phyloP scores from a whole-genome alignment of 2,888 invertebrate species.

The Hemicrepidius hirtus region DNA sequence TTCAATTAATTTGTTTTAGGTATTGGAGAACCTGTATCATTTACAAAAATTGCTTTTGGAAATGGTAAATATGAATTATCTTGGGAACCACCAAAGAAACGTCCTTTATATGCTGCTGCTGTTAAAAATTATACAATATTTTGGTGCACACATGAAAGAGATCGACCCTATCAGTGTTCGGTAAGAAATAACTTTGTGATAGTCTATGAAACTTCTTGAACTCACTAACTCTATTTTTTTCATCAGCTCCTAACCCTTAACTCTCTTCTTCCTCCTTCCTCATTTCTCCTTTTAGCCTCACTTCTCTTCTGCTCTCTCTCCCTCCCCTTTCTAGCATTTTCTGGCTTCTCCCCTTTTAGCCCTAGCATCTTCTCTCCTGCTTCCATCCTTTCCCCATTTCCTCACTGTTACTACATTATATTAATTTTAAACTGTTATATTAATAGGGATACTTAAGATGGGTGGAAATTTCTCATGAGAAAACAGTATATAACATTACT shows the following conservation, averaged over 20 bases:
- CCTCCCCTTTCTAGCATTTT: too few species aligned
- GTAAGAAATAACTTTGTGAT: slow-evolving; percentile 64
- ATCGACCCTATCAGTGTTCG: slow-evolving; percentile 67
- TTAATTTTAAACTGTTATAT: neutral
- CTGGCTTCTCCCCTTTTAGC: too few species aligned
- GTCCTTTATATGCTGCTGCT: slow-evolving; percentile 48
- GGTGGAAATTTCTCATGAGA: slow-evolving; percentile 73
- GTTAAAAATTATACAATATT: slow-evolving; percentile 86
- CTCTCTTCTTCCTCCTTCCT: too few species aligned
- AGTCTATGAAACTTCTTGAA: too few species aligned
- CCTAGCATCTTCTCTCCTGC: too few species aligned
- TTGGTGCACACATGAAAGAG: slow-evolving; percentile 74
- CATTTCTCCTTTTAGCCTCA: too few species aligned
- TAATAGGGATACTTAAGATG: slow-evolving; percentile 78
- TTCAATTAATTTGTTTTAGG: slow-evolving; percentile 47
- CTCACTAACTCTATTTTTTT: too few species aligned
- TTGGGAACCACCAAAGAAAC: slow-evolving; percentile 79
- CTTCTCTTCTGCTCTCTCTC: too few species aligned
- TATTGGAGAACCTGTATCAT: slow-evolving; percentile 60
- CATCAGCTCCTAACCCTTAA: too few species aligned
- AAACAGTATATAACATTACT: slow-evolving; percentile 75
- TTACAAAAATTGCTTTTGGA: slow-evolving; percentile 80
- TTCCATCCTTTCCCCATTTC: too few species aligned
- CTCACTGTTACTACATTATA: too few species aligned
- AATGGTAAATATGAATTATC: slow-evolving; percentile 83